A percentile compares a stretch with the other conserved stretches of the same genome.
These are phyloP conservation scores for Mirounga angustirostris DNA, from an alignment of 2,113 vertebrate species.

Conservation along the genomic window DNA sequence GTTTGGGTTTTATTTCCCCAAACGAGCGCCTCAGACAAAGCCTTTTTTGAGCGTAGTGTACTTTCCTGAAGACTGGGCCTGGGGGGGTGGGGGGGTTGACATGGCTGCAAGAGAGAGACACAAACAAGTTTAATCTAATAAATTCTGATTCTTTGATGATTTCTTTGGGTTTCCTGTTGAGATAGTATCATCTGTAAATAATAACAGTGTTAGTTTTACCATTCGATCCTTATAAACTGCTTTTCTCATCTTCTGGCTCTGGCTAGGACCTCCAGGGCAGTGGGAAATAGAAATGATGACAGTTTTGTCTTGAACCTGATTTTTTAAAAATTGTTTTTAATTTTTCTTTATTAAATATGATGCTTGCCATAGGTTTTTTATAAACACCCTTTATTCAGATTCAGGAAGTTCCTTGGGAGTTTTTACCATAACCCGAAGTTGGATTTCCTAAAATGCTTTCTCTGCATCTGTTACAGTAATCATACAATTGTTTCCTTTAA, in stretches of 20 bases:
- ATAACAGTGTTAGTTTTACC: background rate
- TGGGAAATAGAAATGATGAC: background rate
- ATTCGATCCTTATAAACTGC: background rate
- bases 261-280: background rate
- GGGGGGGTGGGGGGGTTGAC: background rate
- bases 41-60: background rate
- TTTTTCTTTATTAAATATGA: conserved; percentile 20
- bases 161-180: background rate
- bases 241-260: conserved; percentile 20
- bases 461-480: background rate
- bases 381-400: background rate
- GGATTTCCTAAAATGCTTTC: background rate
- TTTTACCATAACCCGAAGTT: conserved; percentile 31
- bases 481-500: background rate
- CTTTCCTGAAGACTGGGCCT: background rate
- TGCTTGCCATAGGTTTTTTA: background rate
- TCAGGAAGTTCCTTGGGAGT: background rate
- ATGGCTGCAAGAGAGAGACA: background rate
- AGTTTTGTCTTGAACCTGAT: background rate
- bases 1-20: background rate
- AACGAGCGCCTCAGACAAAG: background rate
- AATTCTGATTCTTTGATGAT: background rate
- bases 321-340: conserved; percentile 12
- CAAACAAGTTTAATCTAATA: background rate
- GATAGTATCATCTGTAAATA: background rate